Conservation (phyloP, 1,140 invertebrate species). For the Macrobrachium rosenbergii region DNA sequence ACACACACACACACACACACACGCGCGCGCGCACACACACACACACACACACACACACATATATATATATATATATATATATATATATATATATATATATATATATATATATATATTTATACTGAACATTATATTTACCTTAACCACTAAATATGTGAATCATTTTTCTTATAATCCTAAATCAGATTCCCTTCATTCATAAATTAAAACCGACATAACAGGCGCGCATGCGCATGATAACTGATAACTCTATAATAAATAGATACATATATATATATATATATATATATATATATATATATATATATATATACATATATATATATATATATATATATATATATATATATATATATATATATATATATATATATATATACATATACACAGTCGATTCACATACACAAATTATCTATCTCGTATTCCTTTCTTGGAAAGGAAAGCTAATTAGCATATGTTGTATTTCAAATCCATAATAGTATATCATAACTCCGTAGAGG, state of each 20-base stretch:
- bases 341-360: background rate
- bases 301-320: conserved; percentile 2
- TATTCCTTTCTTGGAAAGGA: background rate
- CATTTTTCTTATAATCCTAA: too few relatives aligned
- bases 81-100: conserved; percentile 1
- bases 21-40: too few relatives aligned
- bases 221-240: too few relatives aligned
- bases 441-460: background rate
- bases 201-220: too few relatives aligned
- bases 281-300: background rate
- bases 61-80: too few relatives aligned
- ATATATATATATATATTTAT: background rate
- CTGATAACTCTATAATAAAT: too few relatives aligned
- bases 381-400: background rate
- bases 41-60: too few relatives aligned
- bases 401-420: background rate
- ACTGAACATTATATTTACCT: background rate
- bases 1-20: too few relatives aligned
- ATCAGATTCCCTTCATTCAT: too few relatives aligned
- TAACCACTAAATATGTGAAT: too few relatives aligned
- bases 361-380: conserved; percentile 1
- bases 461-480: background rate
- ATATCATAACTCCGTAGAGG: too few relatives aligned
- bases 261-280: background rate
- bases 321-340: conserved; percentile 5